A percentile compares a stretch with the other conserved stretches of the same genome.
Evolutionary conservation across 2,113 vertebrate genomes (phyloP).

Genomic region (Centropus unirufus): DNA sequence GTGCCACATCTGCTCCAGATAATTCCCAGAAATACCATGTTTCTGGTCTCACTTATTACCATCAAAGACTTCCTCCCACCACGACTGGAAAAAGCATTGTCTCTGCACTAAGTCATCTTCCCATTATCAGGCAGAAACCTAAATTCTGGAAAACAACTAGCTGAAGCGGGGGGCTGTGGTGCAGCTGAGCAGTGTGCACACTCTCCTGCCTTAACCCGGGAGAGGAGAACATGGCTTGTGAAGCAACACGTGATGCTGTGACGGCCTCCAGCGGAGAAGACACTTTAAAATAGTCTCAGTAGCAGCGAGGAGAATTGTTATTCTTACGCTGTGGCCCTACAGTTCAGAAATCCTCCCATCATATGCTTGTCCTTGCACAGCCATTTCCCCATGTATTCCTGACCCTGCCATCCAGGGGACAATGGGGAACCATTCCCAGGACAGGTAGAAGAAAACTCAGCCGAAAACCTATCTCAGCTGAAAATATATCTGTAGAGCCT

Average conservation of each 20-base stretch:
- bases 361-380: fast-evolving
- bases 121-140: background rate
- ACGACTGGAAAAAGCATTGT: background rate
- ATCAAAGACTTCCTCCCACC: background rate
- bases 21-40: background rate
- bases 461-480: background rate
- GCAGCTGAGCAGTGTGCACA: fast-evolving
- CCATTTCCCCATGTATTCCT: background rate
- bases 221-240: background rate
- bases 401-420: background rate
- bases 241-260: background rate
- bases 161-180: background rate
- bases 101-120: background rate
- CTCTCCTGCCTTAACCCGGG: background rate
- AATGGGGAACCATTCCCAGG: background rate
- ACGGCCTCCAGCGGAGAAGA: background rate
- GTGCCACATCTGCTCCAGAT: background rate
- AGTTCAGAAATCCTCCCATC: background rate
- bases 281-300: background rate
- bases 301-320: background rate
- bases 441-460: background rate
- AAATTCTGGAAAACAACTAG: background rate
- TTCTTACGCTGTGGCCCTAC: background rate
- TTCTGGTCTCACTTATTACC: background rate
- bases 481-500: background rate